Base-by-base conservation (phyloP, 2,113 vertebrate genomes). In the Oreochromis spilurus region DNA sequence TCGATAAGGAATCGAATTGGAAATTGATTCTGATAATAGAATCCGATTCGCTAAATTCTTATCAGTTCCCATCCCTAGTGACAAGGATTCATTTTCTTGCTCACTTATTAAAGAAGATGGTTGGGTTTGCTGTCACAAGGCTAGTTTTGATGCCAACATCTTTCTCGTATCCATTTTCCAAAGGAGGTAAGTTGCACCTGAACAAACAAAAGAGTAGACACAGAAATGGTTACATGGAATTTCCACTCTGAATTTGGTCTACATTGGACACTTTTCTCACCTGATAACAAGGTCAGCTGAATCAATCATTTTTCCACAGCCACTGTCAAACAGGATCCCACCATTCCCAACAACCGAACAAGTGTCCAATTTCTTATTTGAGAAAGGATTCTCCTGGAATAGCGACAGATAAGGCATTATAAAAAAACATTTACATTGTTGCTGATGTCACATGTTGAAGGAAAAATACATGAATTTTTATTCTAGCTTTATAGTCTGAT, bases 151-250 rank as follows among this genome's bases (percentile, higher is more conserved):
- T 96, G 81, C 98, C 98, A 50, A 99, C 98, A 75, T 99, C 96
- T 94, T 94, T 95, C 90, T 93, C 95, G 83, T 97, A 83, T 62
- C 90, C 96, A 57, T 97, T 96, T 2, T 70, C 89, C 53, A 97
- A 92, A 85, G 98, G 98, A 48, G 98, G 98, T 4, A 99, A 96
- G 94, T 99, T 99, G 92, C 98, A 99, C 89, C 98, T 99, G 94
- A 84, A 70, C 34, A 54, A 58, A 89, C 79, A 43, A 57, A 36
- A 84, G 5, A 57, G 16, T 24, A 26, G 54, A 21, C 6, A 21
- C 5, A 58, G 3, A 2, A 45, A 14, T 45, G 5, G 12, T 45
- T 45, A 45, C 1, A 3, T 45, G 13, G 3, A 14, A 45, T 45
- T 45, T 45, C 43, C 40, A 43, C 40, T 43, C 40, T 43, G 40